Evolutionary conservation across 2,113 vertebrate genomes (phyloP).

Genomic region (Atlantisia rogersi): DNA sequence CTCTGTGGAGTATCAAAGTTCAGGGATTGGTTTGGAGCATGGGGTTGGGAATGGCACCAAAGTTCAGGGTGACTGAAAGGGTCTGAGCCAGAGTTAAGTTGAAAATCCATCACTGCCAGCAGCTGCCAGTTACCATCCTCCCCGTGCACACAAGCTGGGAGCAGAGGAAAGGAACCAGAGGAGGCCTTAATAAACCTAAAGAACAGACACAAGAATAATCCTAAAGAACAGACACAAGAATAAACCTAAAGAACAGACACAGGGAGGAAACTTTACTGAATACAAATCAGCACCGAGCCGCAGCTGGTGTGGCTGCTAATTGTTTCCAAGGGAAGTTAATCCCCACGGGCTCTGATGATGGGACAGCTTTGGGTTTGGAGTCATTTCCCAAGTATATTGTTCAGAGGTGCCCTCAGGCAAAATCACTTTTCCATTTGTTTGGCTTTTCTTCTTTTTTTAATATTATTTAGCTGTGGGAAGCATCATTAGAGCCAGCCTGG

Average conservation of each 20-base stretch:
- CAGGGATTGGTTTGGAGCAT: not conserved
- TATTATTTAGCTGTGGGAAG: not conserved
- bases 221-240: not conserved
- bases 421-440: not conserved
- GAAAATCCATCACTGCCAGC: not conserved
- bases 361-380: not conserved
- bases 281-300: not conserved
- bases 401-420: not conserved
- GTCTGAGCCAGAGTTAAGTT: not conserved
- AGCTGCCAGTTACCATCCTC: not conserved
- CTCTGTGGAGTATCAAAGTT: not conserved
- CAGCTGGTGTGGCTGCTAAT: conserved; percentile 7
- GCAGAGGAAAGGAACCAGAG: not conserved
- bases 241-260: not conserved
- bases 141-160: not conserved
- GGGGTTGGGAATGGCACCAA: not conserved
- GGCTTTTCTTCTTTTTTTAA: not conserved
- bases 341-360: not conserved
- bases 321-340: not conserved
- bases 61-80: not conserved
- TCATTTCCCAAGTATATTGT: not conserved
- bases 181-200: not conserved
- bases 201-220: not conserved
- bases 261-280: not conserved
- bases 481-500: not conserved